Conservation (phyloP, 2,113 vertebrate species). For the Phalacrocorax carbo region DNA sequence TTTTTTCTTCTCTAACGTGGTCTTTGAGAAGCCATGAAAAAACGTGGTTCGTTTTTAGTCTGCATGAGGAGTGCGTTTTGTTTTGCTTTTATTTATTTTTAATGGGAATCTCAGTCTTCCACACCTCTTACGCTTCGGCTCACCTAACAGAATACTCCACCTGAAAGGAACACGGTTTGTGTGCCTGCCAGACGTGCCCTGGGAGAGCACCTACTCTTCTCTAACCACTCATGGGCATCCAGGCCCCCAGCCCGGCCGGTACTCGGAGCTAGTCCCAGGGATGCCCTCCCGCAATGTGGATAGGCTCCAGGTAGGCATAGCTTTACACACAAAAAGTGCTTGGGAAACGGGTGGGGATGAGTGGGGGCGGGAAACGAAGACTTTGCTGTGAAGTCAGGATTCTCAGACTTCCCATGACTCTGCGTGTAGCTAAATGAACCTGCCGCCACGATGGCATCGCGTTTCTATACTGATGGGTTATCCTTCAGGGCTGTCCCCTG, state of each 20-base stretch:
- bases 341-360: background rate
- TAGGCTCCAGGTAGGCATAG: background rate
- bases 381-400: background rate
- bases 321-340: background rate
- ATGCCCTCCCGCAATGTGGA: background rate
- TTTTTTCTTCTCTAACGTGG: background rate
- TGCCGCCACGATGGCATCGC: background rate
- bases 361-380: background rate
- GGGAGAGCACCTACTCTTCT: background rate
- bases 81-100: background rate
- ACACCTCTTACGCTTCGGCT: background rate
- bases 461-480: background rate
- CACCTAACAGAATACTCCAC: background rate
- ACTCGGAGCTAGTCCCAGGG: background rate
- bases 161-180: background rate
- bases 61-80: background rate
- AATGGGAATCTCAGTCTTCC: accelerated
- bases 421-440: background rate
- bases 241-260: background rate
- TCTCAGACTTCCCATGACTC: background rate
- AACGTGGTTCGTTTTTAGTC: background rate
- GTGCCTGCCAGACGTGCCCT: background rate
- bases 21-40: background rate
- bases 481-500: background rate
- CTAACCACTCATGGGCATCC: background rate